Evolutionary conservation across 2,888 invertebrate genomes (phyloP).

Genomic region (Girardia tigrina): DNA sequence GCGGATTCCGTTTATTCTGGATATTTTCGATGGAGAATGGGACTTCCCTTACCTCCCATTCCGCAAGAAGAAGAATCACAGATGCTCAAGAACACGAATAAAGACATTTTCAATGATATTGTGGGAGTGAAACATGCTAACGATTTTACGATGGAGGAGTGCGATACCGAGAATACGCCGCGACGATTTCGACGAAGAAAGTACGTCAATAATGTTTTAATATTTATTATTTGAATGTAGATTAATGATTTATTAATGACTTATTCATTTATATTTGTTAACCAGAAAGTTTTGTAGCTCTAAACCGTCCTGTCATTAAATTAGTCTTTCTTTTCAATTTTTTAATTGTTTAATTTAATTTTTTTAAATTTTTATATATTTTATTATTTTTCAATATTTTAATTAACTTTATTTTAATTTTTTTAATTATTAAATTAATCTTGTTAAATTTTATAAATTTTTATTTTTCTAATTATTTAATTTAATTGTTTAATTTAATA

Average conservation of each 20-base stretch:
- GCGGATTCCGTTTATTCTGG: background rate
- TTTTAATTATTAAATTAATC: too few species aligned
- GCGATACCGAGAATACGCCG: background rate
- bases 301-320: too few species aligned
- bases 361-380: background rate
- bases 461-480: too few species aligned
- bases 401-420: background rate
- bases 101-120: background rate
- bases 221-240: too few species aligned
- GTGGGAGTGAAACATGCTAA: background rate
- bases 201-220: background rate
- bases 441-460: too few species aligned
- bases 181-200: background rate
- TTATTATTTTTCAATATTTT: background rate
- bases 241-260: too few species aligned
- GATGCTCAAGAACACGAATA: background rate
- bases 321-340: too few species aligned
- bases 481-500: too few species aligned
- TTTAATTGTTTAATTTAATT: background rate
- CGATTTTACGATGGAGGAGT: background rate
- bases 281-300: too few species aligned
- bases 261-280: too few species aligned
- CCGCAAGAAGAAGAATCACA: background rate
- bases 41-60: background rate
- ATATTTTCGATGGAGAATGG: constrained; percentile 17